Conservation (phyloP, 2,113 vertebrate species). For the Muscicapa adusta region DNA sequence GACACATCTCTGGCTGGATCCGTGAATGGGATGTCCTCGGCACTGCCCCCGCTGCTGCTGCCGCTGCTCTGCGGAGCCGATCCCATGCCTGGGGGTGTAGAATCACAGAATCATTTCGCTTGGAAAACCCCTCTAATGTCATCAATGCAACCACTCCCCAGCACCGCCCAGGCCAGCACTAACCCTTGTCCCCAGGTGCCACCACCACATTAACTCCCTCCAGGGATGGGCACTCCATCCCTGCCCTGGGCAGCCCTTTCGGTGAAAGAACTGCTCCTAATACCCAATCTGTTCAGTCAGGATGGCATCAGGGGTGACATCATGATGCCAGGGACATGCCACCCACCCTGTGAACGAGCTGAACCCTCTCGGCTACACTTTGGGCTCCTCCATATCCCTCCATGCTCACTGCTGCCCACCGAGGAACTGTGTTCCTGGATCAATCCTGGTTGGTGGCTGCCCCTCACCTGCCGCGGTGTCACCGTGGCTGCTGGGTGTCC, state of each 20-base stretch:
- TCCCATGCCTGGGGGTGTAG: background rate
- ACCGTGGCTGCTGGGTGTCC: constrained; percentile 25
- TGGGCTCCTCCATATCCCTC: background rate
- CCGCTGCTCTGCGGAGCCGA: background rate
- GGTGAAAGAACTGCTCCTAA: background rate
- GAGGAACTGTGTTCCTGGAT: fast-evolving
- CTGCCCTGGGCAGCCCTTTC: background rate
- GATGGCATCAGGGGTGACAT: fast-evolving
- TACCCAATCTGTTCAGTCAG: background rate
- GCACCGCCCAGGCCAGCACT: background rate
- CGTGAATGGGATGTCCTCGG: constrained; percentile 66
- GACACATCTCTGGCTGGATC: constrained; percentile 43
- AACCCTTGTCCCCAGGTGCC: background rate
- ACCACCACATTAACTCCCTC: background rate
- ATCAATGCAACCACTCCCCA: background rate
- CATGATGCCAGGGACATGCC: fast-evolving
- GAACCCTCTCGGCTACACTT: background rate
- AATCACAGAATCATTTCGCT: background rate
- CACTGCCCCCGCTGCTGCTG: constrained; percentile 69
- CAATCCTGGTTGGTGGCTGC: fast-evolving
- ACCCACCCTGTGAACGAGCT: fast-evolving
- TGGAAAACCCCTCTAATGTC: background rate
- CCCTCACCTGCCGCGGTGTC: constrained; percentile 66
- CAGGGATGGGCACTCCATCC: background rate
- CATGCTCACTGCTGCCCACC: background rate